phyloP scores from a whole-genome alignment of 2,888 invertebrate genomes.

The Noctua pronuba region DNA sequence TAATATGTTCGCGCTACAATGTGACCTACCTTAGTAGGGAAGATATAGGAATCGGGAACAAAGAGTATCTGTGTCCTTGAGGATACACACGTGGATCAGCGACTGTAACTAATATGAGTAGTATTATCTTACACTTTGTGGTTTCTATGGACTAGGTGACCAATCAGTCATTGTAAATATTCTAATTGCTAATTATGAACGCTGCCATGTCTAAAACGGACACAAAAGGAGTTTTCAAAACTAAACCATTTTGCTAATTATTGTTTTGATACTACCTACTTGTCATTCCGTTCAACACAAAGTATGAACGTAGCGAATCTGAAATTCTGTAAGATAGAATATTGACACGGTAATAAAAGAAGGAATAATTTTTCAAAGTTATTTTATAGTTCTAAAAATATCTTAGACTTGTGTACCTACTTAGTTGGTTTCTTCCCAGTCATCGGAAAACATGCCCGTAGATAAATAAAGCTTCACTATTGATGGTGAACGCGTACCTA shows the following conservation, averaged over 20 bases:
- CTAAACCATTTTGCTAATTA: background rate
- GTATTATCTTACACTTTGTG: constrained; percentile 24
- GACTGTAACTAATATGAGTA: constrained; percentile 34
- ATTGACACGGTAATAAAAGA: background rate
- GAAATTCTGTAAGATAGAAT: background rate
- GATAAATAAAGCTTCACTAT: background rate
- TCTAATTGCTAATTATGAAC: constrained; percentile 33
- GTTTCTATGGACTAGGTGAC: constrained; percentile 24
- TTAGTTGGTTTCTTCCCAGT: background rate
- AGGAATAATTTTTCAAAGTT: background rate
- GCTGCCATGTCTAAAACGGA: constrained; percentile 12
- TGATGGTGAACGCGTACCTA: background rate
- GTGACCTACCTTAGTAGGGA: background rate
- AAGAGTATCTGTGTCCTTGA: constrained; percentile 1
- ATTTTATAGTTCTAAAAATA: background rate
- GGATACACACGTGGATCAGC: background rate
- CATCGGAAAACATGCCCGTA: background rate
- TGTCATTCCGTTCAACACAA: background rate
- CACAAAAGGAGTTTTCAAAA: constrained; percentile 15
- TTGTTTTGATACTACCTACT: constrained; percentile 11
- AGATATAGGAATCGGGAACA: background rate
- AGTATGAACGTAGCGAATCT: constrained; percentile 6
- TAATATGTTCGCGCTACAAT: background rate
- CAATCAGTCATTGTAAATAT: constrained; percentile 13
- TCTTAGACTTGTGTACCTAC: background rate